Evolutionary conservation across 2,888 invertebrate species (phyloP).

Genomic region (Phyto melanocephala): DNA sequence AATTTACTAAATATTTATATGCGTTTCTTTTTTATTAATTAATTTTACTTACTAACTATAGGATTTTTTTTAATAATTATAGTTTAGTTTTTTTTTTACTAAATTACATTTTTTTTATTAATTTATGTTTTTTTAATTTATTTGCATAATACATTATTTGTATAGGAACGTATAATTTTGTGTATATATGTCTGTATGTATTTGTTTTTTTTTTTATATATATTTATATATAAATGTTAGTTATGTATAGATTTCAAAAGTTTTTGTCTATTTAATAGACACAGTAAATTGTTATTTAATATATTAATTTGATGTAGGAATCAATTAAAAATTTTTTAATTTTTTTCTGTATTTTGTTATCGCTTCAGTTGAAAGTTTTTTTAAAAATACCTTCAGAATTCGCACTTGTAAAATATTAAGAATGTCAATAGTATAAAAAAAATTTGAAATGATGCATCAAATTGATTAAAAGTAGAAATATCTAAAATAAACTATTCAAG

Average conservation of each 20-base stretch:
- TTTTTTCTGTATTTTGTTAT: background rate
- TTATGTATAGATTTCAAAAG: constrained; percentile 59
- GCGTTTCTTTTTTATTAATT: constrained; percentile 1
- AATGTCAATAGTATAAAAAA: too few species aligned
- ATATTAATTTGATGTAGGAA: constrained; percentile 19
- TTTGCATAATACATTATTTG: constrained; percentile 66
- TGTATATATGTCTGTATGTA: constrained; percentile 59
- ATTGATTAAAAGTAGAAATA: too few species aligned
- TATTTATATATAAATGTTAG: constrained; percentile 41
- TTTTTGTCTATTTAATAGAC: constrained; percentile 66
- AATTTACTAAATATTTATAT: constrained; percentile 56
- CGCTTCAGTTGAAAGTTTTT: background rate
- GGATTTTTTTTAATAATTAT: constrained; percentile 47
- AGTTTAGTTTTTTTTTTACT: constrained; percentile 39
- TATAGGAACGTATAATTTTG: constrained; percentile 75
- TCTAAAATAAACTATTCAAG: too few species aligned
- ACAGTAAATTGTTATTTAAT: constrained; percentile 45
- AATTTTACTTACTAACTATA: constrained; percentile 52
- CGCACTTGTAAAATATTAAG: too few species aligned
- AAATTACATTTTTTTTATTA: constrained; percentile 57
- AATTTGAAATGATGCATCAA: too few species aligned
- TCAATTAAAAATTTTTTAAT: constrained; percentile 46
- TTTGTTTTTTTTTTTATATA: constrained; percentile 21
- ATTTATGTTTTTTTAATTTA: constrained; percentile 62
- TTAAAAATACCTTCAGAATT: too few species aligned